A percentile compares a stretch with the other conserved stretches of the same genome.
Evolutionary conservation across 1,140 invertebrate genomes (phyloP).

Genomic region (Drosophila neocordata): DNA sequence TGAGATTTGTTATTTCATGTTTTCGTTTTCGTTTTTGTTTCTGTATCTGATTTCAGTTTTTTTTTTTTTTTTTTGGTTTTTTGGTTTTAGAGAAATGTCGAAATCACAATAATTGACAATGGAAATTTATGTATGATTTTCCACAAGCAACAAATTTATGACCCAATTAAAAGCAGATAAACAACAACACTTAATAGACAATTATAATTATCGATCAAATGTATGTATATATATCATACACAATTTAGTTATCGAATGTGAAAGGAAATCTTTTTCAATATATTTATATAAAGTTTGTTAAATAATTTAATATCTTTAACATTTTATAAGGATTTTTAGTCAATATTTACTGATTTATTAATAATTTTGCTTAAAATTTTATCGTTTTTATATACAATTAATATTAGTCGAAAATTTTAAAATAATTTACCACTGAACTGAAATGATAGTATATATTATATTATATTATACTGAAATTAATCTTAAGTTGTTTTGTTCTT

Average conservation of each 20-base stretch:
- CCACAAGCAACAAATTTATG: conserved; percentile 12
- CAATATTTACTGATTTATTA: neutral
- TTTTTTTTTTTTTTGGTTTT: neutral
- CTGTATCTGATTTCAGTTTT: too few relatives aligned
- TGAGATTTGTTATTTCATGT: neutral
- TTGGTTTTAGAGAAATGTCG: neutral
- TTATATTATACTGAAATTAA: too few relatives aligned
- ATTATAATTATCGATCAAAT: conserved; percentile 9
- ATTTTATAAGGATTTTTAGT: neutral
- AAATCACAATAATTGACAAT: conserved; percentile 4
- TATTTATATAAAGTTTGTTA: neutral
- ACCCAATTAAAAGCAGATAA: neutral
- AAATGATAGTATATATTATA: too few relatives aligned
- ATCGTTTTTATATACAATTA: too few relatives aligned
- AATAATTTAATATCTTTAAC: too few relatives aligned
- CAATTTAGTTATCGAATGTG: neutral
- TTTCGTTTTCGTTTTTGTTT: too few relatives aligned
- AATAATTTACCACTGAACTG: too few relatives aligned
- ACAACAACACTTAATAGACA: conserved; percentile 4
- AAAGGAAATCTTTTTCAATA: neutral
- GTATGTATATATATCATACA: neutral
- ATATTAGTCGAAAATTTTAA: too few relatives aligned
- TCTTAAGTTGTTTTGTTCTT: too few relatives aligned
- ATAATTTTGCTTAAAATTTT: neutral
- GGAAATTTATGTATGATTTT: conserved; percentile 10